Evolutionary conservation across 2,888 invertebrate genomes (phyloP), one percentile per base, ranked within the genome.

Genomic region (Scaptodrosophila latifasciaeformis): DNA sequence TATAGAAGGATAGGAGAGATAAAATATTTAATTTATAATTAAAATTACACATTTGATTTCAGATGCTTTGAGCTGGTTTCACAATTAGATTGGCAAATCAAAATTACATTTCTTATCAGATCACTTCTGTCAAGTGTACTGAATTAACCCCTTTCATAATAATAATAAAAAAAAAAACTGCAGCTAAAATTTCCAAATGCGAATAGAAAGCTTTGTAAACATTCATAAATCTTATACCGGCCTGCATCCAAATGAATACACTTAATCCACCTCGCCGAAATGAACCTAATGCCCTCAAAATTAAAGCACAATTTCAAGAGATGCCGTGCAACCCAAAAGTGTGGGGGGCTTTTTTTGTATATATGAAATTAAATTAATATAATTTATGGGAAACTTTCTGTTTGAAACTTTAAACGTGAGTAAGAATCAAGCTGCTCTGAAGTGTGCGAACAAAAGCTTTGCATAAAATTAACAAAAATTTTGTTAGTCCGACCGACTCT

Each of bases 401-500:
- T 17, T 6, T 17, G 13, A 13, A 54, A 61, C 51, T 59, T 27
- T 31, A 31, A 31, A 12, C 31, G 31, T 3, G 31, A 31, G 31
- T 12, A 19, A 19, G 40, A 19, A 19, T 37, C 44, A 52, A 54
- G 52, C 43, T 51, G 54, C 53, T 47, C 47, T 53, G 34, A 7
- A 31, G 40, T 13, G 18, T 27, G 13, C 44, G 19, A 48, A 39
- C 19, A 17, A 37, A 15, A 31, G 21, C 59, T 54, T 46, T 59
- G 66, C 67, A 75, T 77, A 66, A 52, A 70, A 55, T 63, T 59
- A 57, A 10, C 4, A 47, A 24, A 47, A 12, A 15, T 15, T n/a
- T 37, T 37, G 4, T 40, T 21, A 1, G 19, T 9, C 40, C 40
- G 19, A 50, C 34, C 15, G 35, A 6, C 35, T 3, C 2, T n/a